phyloP scores from a whole-genome alignment of 2,113 vertebrate genomes.

The Platichthys flesus region DNA sequence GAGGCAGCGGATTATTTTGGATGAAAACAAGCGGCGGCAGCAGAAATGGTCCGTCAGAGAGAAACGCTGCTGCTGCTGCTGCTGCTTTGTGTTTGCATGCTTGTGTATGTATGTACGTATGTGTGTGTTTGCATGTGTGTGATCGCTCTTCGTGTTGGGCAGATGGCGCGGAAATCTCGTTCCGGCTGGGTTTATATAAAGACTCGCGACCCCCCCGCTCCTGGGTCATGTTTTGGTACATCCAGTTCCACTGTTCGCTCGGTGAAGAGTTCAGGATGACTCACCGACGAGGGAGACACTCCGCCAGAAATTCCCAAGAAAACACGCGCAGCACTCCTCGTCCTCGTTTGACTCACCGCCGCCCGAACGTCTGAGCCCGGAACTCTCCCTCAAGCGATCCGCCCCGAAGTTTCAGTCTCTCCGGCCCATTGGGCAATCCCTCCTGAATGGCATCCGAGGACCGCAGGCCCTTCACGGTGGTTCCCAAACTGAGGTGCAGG shows the following conservation, averaged over 20 bases:
- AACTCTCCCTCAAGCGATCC: background rate
- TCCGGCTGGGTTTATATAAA: conserved; percentile 64
- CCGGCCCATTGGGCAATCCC: conserved; percentile 29
- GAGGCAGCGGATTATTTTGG: conserved; percentile 8
- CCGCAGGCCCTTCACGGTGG: background rate
- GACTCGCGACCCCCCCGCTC: conserved; percentile 37
- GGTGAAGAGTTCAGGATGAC: conserved; percentile 66
- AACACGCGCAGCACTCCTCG: conserved; percentile 9
- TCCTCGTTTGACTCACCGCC: background rate
- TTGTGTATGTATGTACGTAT: background rate
- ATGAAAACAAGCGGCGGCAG: conserved; percentile 34
- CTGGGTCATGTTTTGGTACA: conserved; percentile 77
- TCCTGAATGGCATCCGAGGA: background rate
- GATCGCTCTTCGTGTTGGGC: conserved; percentile 12
- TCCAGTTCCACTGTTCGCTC: conserved; percentile 57
- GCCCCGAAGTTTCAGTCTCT: background rate
- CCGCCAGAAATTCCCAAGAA: conserved; percentile 32
- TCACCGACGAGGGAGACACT: conserved; percentile 55
- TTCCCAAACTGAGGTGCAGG: conserved; percentile 24
- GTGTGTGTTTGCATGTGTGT: background rate
- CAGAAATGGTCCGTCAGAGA: background rate
- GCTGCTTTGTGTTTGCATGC: background rate
- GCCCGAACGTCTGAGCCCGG: background rate
- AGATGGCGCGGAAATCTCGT: conserved; percentile 44
- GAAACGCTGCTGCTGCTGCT: conserved; percentile 6